Evolutionary conservation across 2,797 vertebrate genomes (phyloP).

Genomic region (Atherinosoma microstoma): DNA sequence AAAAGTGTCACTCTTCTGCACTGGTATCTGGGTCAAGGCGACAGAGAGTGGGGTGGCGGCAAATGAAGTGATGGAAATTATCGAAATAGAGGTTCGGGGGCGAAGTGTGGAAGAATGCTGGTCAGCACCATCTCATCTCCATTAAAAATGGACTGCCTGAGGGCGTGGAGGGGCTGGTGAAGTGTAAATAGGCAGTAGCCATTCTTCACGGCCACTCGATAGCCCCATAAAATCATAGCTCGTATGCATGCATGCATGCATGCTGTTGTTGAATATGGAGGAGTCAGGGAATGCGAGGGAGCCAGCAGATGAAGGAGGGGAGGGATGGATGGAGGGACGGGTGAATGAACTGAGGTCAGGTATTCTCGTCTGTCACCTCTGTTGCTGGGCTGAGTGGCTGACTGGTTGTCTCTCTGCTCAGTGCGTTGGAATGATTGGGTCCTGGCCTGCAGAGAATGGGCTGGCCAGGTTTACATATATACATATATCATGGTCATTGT

Average conservation of each 20-base stretch:
- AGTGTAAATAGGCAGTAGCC: slow-evolving; percentile 57
- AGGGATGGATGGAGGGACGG: slow-evolving; percentile 56
- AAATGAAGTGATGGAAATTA: slow-evolving; percentile 82
- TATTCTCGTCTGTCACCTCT: slow-evolving; percentile 75
- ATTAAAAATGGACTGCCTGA: slow-evolving; percentile 73
- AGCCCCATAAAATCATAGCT: slow-evolving; percentile 60
- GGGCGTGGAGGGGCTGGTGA: slow-evolving; percentile 34
- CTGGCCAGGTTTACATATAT: slow-evolving; percentile 79
- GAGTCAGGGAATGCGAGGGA: slow-evolving; percentile 65
- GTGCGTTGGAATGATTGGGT: slow-evolving; percentile 75
- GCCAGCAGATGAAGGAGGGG: slow-evolving; percentile 49
- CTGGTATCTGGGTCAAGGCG: slow-evolving; percentile 88
- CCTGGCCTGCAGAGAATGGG: slow-evolving; percentile 75
- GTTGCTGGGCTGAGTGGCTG: slow-evolving; percentile 64
- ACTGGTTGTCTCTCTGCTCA: slow-evolving; percentile 73
- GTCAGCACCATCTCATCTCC: slow-evolving; percentile 71
- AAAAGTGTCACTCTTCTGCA: slow-evolving; percentile 83
- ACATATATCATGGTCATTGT: slow-evolving; percentile 80
- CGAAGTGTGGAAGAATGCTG: slow-evolving; percentile 56
- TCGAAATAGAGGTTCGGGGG: slow-evolving; percentile 71
- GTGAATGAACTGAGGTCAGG: slow-evolving; percentile 72
- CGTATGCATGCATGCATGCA: slow-evolving; percentile 72
- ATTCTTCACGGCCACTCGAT: slow-evolving; percentile 69
- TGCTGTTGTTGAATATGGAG: slow-evolving; percentile 72
- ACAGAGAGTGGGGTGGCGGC: slow-evolving; percentile 49